These are phyloP conservation scores for Fringilla coelebs DNA, from an alignment of 2,797 vertebrate genomes.

Conservation along the genomic window DNA sequence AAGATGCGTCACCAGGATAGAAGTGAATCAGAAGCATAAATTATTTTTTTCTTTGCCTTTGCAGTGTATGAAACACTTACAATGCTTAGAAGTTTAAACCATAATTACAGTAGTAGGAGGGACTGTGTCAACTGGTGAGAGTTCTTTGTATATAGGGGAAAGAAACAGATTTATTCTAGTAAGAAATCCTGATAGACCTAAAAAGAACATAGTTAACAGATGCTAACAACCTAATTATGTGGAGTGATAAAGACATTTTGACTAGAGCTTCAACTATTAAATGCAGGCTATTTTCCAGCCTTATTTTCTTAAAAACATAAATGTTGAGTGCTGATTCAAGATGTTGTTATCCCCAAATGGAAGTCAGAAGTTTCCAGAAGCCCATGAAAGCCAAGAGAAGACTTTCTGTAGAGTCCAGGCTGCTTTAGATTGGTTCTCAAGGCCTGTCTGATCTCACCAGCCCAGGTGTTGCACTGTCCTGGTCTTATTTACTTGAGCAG, in stretches of 20 bases:
- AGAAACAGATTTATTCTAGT: background rate
- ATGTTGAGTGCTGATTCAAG: background rate
- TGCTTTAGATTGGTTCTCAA: background rate
- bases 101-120: background rate
- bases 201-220: conserved; percentile 5
- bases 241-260: background rate
- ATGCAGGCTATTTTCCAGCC: background rate
- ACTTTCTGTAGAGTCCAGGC: background rate
- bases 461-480: background rate
- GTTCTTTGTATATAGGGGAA: background rate
- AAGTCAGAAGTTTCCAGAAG: background rate
- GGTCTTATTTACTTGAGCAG: background rate
- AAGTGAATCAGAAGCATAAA: conserved; percentile 35
- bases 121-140: background rate
- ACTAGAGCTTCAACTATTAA: background rate
- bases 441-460: background rate
- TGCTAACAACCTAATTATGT: background rate
- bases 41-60: background rate
- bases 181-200: background rate
- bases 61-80: background rate
- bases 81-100: background rate
- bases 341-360: background rate
- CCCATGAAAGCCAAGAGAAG: background rate
- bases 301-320: background rate
- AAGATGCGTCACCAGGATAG: background rate